Evolutionary conservation across 2,113 vertebrate genomes (phyloP).

Genomic region (Psilopsiagon aymara): DNA sequence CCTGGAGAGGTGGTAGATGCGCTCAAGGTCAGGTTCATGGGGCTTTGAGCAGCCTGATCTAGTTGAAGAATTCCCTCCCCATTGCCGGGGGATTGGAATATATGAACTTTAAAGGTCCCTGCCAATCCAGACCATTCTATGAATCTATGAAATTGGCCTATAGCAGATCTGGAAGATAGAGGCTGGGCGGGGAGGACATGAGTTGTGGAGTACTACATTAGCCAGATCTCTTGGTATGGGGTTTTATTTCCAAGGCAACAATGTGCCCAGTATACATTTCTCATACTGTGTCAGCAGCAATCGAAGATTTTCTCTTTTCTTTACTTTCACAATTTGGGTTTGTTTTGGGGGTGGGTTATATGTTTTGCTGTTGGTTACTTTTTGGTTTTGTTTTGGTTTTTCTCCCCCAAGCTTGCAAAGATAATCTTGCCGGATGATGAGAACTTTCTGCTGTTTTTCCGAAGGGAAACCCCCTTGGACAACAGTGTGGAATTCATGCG

Average conservation of each 20-base stretch:
- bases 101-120: not conserved
- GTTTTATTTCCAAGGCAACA: not conserved
- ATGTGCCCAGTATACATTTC: not conserved
- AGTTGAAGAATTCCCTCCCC: not conserved
- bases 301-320: not conserved
- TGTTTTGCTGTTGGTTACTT: not conserved
- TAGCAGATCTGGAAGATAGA: not conserved
- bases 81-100: not conserved
- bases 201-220: not conserved
- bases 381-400: not conserved
- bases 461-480: slow-evolving; percentile 88
- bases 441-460: slow-evolving; percentile 94
- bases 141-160: not conserved
- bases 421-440: slow-evolving; percentile 92
- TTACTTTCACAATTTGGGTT: not conserved
- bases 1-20: not conserved
- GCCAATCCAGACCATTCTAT: not conserved
- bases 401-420: slow-evolving; percentile 83
- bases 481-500: slow-evolving; percentile 97
- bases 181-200: not conserved
- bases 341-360: fast-evolving
- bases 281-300: not conserved
- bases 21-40: fast-evolving
- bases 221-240: not conserved
- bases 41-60: not conserved